Percentiles rank a stretch among this genome's conserved stretches.
These are phyloP conservation scores for Carassius gibelio DNA, from an alignment of 2,113 vertebrate genomes.

Conservation along the genomic window DNA sequence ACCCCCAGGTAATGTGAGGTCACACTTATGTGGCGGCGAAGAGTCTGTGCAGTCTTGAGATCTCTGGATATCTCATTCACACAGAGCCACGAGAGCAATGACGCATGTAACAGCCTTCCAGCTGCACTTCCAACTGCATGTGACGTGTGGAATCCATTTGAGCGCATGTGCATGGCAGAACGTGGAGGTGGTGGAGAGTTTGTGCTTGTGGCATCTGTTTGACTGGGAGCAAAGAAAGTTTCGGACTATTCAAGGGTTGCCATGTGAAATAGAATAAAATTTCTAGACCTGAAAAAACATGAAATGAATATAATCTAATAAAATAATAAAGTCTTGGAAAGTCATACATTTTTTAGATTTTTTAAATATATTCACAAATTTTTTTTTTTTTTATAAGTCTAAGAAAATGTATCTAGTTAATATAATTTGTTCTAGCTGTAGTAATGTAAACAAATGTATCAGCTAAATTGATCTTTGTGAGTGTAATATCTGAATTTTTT, in stretches of 20 bases:
- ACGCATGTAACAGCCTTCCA: conserved; percentile 60
- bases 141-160: conserved; percentile 42
- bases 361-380: not conserved
- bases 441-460: not conserved
- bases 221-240: not conserved
- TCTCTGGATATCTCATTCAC: conserved; percentile 63
- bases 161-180: conserved; percentile 48
- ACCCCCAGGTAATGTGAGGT: conserved; percentile 14
- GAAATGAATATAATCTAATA: not conserved
- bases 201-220: conserved; percentile 13
- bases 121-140: conserved; percentile 48
- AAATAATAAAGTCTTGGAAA: not conserved
- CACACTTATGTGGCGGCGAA: conserved; percentile 4
- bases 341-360: not conserved
- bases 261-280: not conserved
- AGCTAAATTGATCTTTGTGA: not conserved
- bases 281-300: not conserved
- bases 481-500: not conserved
- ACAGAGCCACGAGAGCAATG: conserved; percentile 40
- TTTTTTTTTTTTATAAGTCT: not conserved
- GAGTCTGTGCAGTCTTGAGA: conserved; percentile 43
- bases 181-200: conserved; percentile 38
- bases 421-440: not conserved
- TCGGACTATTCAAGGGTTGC: not conserved
- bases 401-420: too few species aligned